Conservation (phyloP, 2,113 vertebrate genomes). For the Poeciliopsis occidentalis region DNA sequence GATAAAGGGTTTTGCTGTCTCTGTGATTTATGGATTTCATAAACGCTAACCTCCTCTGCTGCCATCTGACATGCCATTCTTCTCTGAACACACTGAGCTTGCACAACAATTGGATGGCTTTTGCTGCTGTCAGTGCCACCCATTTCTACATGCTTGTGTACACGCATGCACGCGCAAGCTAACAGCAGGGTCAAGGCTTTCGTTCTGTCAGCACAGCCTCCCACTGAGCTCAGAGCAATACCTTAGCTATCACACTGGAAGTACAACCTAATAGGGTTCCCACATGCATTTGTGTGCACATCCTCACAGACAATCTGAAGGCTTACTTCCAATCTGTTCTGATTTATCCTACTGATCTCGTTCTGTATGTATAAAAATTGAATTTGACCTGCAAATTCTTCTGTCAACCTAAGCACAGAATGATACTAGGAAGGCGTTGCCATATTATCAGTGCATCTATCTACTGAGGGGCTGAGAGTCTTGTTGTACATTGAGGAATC, state of each 20-base stretch:
- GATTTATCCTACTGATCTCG: conserved; percentile 49
- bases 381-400: conserved; percentile 32
- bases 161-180: conserved; percentile 10
- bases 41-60: conserved; percentile 70
- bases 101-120: conserved; percentile 61
- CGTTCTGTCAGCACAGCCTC: conserved; percentile 61
- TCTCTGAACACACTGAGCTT: conserved; percentile 57
- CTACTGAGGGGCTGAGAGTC: conserved; percentile 25
- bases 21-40: conserved; percentile 82
- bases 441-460: conserved; percentile 28
- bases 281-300: conserved; percentile 16
- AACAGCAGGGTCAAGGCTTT: conserved; percentile 59
- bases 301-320: conserved; percentile 10
- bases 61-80: conserved; percentile 68
- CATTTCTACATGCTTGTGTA: conserved; percentile 16
- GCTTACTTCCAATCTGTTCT: conserved; percentile 35
- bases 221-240: conserved; percentile 60
- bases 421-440: conserved; percentile 22
- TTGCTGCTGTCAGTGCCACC: conserved; percentile 50
- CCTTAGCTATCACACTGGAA: conserved; percentile 58
- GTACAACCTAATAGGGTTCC: conserved; percentile 50
- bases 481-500: conserved; percentile 49
- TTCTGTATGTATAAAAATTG: conserved; percentile 28
- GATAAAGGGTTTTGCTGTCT: conserved; percentile 70
- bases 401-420: conserved; percentile 38